phyloP scores from a whole-genome alignment of 2,888 invertebrate genomes.

The Maniola hyperantus region DNA sequence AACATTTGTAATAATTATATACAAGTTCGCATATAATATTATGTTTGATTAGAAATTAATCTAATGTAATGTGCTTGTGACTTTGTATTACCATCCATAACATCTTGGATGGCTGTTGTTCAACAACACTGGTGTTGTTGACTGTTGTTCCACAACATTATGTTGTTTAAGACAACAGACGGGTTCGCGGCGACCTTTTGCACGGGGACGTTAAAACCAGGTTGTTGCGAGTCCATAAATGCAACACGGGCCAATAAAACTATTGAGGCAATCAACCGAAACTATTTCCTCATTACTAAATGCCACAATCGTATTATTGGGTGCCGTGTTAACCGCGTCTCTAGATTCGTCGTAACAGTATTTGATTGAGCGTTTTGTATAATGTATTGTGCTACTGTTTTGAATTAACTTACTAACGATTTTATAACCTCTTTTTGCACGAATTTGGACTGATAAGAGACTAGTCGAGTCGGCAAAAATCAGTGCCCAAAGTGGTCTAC shows the following conservation, averaged over 20 bases:
- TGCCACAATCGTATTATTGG: slow-evolving; percentile 30
- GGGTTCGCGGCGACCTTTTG: slow-evolving; percentile 50
- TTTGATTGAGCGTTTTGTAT: neutral
- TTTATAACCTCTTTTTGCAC: neutral
- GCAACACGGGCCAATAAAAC: slow-evolving; percentile 47
- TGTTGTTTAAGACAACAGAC: slow-evolving; percentile 50
- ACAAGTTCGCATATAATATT: slow-evolving; percentile 77
- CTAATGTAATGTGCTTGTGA: slow-evolving; percentile 77
- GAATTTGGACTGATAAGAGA: neutral
- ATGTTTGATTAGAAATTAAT: slow-evolving; percentile 76
- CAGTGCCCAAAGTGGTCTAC: no score
- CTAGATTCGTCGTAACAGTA: slow-evolving; percentile 22
- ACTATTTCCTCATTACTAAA: slow-evolving; percentile 11
- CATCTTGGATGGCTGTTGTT: slow-evolving; percentile 46
- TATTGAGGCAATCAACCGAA: slow-evolving; percentile 34
- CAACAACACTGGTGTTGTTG: slow-evolving; percentile 54
- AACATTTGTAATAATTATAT: slow-evolving; percentile 46
- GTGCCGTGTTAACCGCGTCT: slow-evolving; percentile 24
- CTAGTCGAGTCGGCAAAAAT: no score
- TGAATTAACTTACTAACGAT: neutral
- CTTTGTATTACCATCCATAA: slow-evolving; percentile 47
- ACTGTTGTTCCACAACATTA: slow-evolving; percentile 53
- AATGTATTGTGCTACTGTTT: neutral
- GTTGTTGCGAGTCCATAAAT: slow-evolving; percentile 52
- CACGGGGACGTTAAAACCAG: slow-evolving; percentile 53